Evolutionary conservation across 2,888 invertebrate species (phyloP).

Genomic region (Dryadula phaetusa): DNA sequence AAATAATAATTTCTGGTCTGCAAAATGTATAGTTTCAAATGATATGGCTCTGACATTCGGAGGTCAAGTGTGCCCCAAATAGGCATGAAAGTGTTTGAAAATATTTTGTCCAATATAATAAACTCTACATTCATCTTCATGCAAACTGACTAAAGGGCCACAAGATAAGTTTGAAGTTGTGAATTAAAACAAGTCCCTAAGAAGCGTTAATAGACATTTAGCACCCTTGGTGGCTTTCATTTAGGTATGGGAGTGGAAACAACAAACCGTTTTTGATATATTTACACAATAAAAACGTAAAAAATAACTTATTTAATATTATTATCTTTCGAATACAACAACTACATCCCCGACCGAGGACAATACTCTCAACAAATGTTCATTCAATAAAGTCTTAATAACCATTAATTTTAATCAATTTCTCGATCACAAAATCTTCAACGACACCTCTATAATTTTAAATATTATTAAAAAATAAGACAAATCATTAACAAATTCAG

Average conservation of each 20-base stretch:
- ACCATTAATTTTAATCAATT: constrained; percentile 70
- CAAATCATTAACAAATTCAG: constrained; percentile 66
- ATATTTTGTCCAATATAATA: constrained; percentile 15
- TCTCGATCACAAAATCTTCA: constrained; percentile 83
- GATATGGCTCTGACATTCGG: constrained; percentile 44
- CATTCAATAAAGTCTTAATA: constrained; percentile 82
- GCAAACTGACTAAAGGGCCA: constrained; percentile 56
- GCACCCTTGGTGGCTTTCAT: constrained; percentile 80
- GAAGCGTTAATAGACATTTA: constrained; percentile 82
- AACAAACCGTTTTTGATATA: constrained; percentile 79
- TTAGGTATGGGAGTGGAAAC: constrained; percentile 75
- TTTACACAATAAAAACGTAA: constrained; percentile 84
- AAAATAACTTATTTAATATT: constrained; percentile 85
- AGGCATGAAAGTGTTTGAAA: constrained; percentile 28
- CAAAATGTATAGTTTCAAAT: constrained; percentile 41
- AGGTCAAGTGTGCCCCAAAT: constrained; percentile 28
- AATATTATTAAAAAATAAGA: constrained; percentile 71
- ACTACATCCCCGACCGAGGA: constrained; percentile 80
- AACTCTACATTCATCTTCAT: constrained; percentile 44
- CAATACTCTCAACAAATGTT: constrained; percentile 82
- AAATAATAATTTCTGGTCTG: constrained; percentile 47
- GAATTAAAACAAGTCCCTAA: constrained; percentile 67
- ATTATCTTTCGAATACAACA: constrained; percentile 84
- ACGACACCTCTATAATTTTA: constrained; percentile 77
- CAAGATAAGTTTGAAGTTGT: constrained; percentile 49